Conservation (phyloP, 2,888 invertebrate species). For the Oligia latruncula region DNA sequence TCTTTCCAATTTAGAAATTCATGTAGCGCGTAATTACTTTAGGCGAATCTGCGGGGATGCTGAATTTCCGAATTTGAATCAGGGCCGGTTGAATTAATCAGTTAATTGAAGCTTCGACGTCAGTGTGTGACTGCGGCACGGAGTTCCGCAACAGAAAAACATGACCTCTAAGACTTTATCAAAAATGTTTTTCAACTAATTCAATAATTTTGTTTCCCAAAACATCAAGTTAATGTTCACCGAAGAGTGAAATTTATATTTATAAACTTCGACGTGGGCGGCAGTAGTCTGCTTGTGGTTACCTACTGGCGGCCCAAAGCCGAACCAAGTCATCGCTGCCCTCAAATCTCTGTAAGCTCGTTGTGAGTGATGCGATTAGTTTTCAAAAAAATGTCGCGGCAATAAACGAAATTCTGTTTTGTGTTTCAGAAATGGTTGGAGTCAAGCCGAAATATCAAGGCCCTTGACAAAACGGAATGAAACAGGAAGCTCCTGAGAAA, state of each 20-base stretch:
- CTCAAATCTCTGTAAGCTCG: constrained; percentile 31
- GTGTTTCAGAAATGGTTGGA: constrained; percentile 2
- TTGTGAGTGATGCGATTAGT: constrained; percentile 41
- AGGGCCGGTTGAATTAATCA: constrained; percentile 12
- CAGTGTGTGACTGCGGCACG: neutral
- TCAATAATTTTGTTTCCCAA: neutral
- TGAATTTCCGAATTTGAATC: constrained; percentile 20
- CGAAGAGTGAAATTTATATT: neutral
- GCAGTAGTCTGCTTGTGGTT: constrained; percentile 32
- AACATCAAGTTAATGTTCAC: neutral
- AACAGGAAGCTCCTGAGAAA: constrained; percentile 37
- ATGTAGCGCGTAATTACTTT: constrained; percentile 54
- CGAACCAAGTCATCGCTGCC: constrained; percentile 21
- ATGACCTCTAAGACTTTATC: neutral
- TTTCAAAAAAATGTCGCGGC: constrained; percentile 4
- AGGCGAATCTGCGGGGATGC: constrained; percentile 12
- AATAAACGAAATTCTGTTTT: constrained; percentile 19
- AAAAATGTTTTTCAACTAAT: neutral
- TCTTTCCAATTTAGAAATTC: constrained; percentile 43
- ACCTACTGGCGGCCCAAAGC: constrained; percentile 4
- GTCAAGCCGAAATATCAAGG: constrained; percentile 19
- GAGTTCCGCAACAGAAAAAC: neutral
- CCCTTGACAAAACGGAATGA: constrained; percentile 34
- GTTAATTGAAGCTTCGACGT: constrained; percentile 17
- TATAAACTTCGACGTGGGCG: neutral